phyloP scores from a whole-genome alignment of 2,888 invertebrate species.

The Andrena hattorfiana region DNA sequence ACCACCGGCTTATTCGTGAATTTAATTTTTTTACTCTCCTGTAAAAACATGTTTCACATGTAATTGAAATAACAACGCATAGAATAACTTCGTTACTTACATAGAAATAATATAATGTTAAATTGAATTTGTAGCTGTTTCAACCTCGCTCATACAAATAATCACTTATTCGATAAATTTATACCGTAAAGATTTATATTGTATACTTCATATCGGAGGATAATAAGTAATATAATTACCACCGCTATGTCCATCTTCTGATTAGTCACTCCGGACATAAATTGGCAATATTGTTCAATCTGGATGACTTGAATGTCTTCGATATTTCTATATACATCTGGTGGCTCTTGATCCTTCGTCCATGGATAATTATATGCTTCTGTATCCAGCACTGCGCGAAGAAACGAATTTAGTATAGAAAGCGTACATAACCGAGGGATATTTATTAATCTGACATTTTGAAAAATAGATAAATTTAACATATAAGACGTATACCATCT shows the following conservation, averaged over 20 bases:
- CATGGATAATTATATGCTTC: constrained; percentile 84
- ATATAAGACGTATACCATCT: constrained; percentile 68
- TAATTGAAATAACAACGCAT: neutral
- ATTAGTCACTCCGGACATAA: constrained; percentile 82
- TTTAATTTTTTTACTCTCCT: constrained; percentile 22
- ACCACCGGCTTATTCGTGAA: constrained; percentile 54
- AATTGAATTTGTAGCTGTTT: too few relatives aligned
- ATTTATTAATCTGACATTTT: neutral
- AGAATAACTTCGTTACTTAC: too few relatives aligned
- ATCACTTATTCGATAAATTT: neutral
- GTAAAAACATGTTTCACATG: constrained; percentile 13
- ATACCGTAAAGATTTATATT: neutral
- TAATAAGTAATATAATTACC: neutral
- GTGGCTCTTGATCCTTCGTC: constrained; percentile 87
- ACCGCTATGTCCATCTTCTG: constrained; percentile 16
- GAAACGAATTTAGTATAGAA: constrained; percentile 11
- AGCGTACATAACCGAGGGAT: neutral
- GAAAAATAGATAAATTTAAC: neutral
- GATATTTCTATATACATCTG: constrained; percentile 88
- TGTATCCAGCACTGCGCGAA: constrained; percentile 62
- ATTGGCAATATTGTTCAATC: constrained; percentile 89
- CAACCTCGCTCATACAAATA: too few relatives aligned
- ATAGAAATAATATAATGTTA: too few relatives aligned
- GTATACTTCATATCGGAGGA: neutral
- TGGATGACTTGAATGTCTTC: constrained; percentile 88